A percentile compares a stretch with the other conserved stretches of the same genome.
Conservation (phyloP, 2,888 invertebrate species). For the Euphydryas editha region DNA sequence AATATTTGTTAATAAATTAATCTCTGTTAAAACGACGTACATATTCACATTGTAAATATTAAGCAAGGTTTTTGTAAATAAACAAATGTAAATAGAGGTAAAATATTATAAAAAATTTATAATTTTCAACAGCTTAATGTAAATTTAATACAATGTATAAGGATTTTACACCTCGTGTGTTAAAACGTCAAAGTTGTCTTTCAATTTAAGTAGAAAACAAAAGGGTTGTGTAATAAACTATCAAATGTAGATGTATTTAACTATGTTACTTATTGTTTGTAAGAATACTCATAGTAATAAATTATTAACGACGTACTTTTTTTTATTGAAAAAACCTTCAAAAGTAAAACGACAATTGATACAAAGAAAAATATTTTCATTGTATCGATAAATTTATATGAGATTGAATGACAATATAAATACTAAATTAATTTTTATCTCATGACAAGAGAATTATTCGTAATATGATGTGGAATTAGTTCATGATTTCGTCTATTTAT, state of each 20-base stretch:
- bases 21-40: background rate
- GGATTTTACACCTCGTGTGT: constrained; percentile 16
- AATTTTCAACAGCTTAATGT: constrained; percentile 29
- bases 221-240: constrained; percentile 81
- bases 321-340: constrained; percentile 28
- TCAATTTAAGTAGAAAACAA: constrained; percentile 66
- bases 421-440: too few relatives aligned
- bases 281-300: constrained; percentile 57
- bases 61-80: constrained; percentile 34
- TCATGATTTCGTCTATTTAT: too few relatives aligned
- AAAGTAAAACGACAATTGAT: background rate
- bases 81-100: constrained; percentile 34
- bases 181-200: constrained; percentile 48
- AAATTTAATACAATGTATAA: constrained; percentile 15
- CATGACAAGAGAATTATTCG: too few relatives aligned
- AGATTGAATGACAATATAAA: too few relatives aligned
- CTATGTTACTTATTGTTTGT: constrained; percentile 76
- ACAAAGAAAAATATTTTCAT: too few relatives aligned
- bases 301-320: constrained; percentile 37
- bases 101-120: constrained; percentile 26
- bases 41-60: constrained; percentile 34
- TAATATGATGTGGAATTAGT: too few relatives aligned
- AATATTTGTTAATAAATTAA: constrained; percentile 17
- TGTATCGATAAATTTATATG: too few relatives aligned
- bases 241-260: constrained; percentile 74